A percentile compares a stretch with the other conserved stretches of the same genome.
phyloP scores from a whole-genome alignment of 1,140 invertebrate species.

The Drosophila simulans region DNA sequence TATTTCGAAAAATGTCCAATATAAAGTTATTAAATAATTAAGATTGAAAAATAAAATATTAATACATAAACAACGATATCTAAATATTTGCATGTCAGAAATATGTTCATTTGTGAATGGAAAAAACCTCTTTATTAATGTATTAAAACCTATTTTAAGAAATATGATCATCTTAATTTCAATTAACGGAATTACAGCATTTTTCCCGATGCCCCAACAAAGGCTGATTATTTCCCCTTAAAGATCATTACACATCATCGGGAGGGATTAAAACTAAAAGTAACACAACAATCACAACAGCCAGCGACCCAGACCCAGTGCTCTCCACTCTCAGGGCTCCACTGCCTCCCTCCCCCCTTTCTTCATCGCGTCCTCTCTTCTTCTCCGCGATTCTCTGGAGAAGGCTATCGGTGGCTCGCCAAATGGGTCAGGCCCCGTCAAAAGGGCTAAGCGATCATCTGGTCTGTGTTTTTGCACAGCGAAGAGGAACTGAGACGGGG shows the following conservation, averaged over 20 bases:
- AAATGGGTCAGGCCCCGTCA: slow-evolving; percentile 77
- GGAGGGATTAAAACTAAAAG: slow-evolving; percentile 48
- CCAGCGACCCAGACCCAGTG: slow-evolving; percentile 74
- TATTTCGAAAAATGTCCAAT: no score
- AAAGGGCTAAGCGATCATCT: slow-evolving; percentile 78
- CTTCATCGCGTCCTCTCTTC: not conserved
- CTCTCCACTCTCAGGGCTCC: slow-evolving; percentile 29
- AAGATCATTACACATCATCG: slow-evolving; percentile 35
- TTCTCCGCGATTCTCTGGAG: slow-evolving; percentile 29
- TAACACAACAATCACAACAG: slow-evolving; percentile 31
- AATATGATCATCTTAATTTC: not conserved
- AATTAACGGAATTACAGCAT: slow-evolving; percentile 22
- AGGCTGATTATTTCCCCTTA: slow-evolving; percentile 37
- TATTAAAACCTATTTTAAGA: not conserved
- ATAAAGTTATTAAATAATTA: no score
- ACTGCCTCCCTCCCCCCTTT: slow-evolving; percentile 10
- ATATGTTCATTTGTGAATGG: not conserved
- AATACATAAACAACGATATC: no score
- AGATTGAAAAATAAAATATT: no score
- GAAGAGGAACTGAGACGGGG: not conserved
- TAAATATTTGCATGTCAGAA: not conserved
- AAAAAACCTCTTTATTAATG: not conserved
- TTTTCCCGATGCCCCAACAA: slow-evolving; percentile 23
- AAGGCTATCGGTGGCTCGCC: slow-evolving; percentile 55
- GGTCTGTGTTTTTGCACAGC: slow-evolving; percentile 8